phyloP scores from a whole-genome alignment of 2,113 vertebrate genomes.

The Bambusicola thoracicus region DNA sequence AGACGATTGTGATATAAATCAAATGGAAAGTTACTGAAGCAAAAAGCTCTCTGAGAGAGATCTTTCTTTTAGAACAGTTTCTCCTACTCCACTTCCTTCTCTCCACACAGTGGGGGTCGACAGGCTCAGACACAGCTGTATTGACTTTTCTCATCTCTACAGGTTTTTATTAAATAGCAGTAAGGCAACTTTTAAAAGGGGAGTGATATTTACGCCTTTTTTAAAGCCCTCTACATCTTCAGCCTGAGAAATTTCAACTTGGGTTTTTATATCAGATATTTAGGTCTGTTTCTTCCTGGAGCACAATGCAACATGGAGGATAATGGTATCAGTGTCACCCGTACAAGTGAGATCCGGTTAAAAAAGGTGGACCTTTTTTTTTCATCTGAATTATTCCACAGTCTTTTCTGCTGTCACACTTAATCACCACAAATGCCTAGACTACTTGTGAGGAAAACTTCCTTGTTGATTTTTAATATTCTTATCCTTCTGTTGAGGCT shows the following conservation, averaged over 20 bases:
- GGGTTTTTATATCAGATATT: conserved; percentile 4
- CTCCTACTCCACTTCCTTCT: not conserved
- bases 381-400: not conserved
- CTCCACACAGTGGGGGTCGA: not conserved
- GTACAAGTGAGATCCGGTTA: not conserved
- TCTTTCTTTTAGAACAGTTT: not conserved
- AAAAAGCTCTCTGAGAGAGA: not conserved
- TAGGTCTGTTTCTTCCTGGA: conserved; percentile 21
- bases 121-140: not conserved
- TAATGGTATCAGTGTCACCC: not conserved
- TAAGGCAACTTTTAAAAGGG: not conserved
- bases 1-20: not conserved
- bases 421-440: not conserved
- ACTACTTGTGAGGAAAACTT: not conserved
- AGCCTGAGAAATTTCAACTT: conserved; percentile 9
- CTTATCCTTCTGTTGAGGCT: not conserved
- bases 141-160: not conserved
- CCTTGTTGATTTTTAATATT: not conserved
- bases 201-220: not conserved
- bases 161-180: not conserved
- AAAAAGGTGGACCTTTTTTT: not conserved
- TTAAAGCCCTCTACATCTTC: not conserved
- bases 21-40: conserved; percentile 36
- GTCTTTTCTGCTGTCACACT: not conserved
- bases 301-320: not conserved